Evolutionary conservation across 2,888 invertebrate species (phyloP), one percentile per base, ranked within the genome.

Genomic region (Epinotia brunnichana): DNA sequence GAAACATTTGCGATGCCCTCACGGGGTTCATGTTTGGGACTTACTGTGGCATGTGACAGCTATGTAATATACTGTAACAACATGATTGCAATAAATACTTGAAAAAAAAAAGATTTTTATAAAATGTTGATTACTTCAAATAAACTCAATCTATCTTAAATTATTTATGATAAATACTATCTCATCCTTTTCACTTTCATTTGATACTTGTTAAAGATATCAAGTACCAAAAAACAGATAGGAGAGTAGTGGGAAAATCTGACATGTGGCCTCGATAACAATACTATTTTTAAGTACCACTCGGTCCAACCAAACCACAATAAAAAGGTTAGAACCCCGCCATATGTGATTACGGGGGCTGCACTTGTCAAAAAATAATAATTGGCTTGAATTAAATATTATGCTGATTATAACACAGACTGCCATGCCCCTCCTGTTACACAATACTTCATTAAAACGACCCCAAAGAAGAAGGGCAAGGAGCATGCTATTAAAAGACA

Each of bases 401-500:
- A 90, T 87, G 87, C 83, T 91, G 89, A 91, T 92, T 87, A 88
- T 83, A 78, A 81, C 69, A 59, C 78, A 79, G 78, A 83, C 80
- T 81, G 82, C 77, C 77, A 77, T 78, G 75, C 75, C 60, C 59
- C 60, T 59, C 66, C 13, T 35, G 41, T 41, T 61, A 13, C 69
- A 77, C 77, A 77, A 77, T 87, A 85, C 87, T 90, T 91, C 87
- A 84, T 90, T 90, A 90, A 88, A 89, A 82, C 83, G 80, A 84
- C 83, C 85, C 81, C 77, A 74, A 75, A 69, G 76, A 76, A 15
- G 19, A 64, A 21, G 24, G 41, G 29, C 19, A 63, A 63, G 63
- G 35, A 53, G 54, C 54, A 11, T 53, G 54, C 41, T 29, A 62
- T 56, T 56, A 66, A 54, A 66, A 66, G 39, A 24, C 10, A 56